Base-by-base conservation (phyloP, 53 echinoderm and acorn worm genomes). In the Pentamera pediparva region DNA sequence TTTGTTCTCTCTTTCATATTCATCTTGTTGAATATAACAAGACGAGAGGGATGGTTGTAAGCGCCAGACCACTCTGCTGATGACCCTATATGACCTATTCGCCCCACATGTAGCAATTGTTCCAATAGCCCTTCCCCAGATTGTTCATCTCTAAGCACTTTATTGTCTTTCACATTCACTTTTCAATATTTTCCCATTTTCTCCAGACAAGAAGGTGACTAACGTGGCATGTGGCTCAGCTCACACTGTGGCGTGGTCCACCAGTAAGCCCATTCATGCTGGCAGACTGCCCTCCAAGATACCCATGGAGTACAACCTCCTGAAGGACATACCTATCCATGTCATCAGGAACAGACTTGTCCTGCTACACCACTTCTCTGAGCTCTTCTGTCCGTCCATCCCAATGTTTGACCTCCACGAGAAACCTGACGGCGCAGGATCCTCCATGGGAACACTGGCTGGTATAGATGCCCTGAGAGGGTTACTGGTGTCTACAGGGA, bases 301-400 rank as follows among this genome's bases (percentile, higher is more conserved):
- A 37, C 95, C 95, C 71, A 87, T 95, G 88, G 95, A 95, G 65
- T 95, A 95, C 95, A 95, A 95, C 69, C 85, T 95, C 6, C 88
- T 95, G 5, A 83, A 83, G 38, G 95, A 95, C 37, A 76, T 95
- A 35, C 35, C 76, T 56, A 95, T 95, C 78, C 85, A 82, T 2
- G 85, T 95, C 37, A 79, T 95, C 56, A 84, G 95, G 37, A 95
- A 95, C 67, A 78, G 95, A 10, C 69, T 95, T 58, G 95, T 95
- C 6, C 79, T 95, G 5, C 85, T 95, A 3, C 91, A 95, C 64
- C 87, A 95, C 60, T 95, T 95, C 88, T 95, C 95, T 2, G 95
- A 95, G 62, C 87, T 95, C 52, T 95, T 95, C 85, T 95, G 95
- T 51, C 95, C 95, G 27, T 95, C 90, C 50, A 95, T 95, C 29